Conservation (phyloP, 1,140 invertebrate species). For the Drosophila novamexicana region DNA sequence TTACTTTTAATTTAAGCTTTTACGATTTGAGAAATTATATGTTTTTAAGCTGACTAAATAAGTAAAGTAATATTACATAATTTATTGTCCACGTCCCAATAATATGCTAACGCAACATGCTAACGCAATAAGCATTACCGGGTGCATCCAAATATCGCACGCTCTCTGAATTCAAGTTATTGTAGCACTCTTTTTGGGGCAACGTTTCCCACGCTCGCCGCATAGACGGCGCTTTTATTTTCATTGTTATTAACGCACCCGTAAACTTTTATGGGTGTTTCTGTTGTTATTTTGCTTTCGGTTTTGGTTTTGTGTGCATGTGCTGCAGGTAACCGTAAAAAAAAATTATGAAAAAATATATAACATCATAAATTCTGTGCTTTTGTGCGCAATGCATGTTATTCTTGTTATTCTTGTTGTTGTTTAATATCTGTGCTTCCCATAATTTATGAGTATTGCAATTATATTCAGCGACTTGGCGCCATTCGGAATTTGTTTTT, state of each 20-base stretch:
- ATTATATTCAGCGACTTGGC: constrained; percentile 62
- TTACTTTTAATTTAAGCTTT: too few species aligned
- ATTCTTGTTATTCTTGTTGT: constrained; percentile 3
- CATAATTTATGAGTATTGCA: constrained; percentile 61
- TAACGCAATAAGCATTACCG: constrained; percentile 23
- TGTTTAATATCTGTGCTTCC: constrained; percentile 13
- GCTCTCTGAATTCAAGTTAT: constrained; percentile 27
- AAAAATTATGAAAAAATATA: constrained; percentile 25
- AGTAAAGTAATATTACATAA: neutral
- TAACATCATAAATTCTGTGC: constrained; percentile 40
- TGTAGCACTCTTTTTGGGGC: constrained; percentile 62
- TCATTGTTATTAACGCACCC: constrained; percentile 43
- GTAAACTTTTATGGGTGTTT: constrained; percentile 39
- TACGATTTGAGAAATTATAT: too few species aligned
- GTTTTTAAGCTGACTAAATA: too few species aligned
- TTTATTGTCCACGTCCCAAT: neutral
- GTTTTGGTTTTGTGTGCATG: constrained; percentile 1
- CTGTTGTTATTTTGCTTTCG: constrained; percentile 51
- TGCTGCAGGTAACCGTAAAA: constrained; percentile 23
- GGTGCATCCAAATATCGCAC: constrained; percentile 32
- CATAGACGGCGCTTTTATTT: constrained; percentile 44
- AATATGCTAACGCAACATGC: neutral
- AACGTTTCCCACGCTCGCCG: constrained; percentile 20
- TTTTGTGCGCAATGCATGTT: constrained; percentile 41
- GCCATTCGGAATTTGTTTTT: constrained; percentile 61